Evolutionary conservation across 2,113 vertebrate species (phyloP).

Genomic region (Crotalus viridis): DNA sequence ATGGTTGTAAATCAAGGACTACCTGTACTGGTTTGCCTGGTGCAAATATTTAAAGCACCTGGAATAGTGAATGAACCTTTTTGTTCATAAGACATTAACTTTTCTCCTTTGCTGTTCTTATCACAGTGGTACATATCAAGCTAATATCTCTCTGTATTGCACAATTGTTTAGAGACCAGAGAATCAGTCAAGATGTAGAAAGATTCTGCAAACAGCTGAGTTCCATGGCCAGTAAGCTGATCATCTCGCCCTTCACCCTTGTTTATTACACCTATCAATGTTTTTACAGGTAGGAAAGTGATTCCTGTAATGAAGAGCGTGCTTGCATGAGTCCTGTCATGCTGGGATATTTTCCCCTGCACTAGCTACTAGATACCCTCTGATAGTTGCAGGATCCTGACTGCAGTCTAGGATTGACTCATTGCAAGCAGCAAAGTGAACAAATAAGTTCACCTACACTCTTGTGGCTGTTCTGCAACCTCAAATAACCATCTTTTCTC

Average conservation of each 20-base stretch:
- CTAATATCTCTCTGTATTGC: slow-evolving; percentile 19
- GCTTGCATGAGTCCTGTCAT: background rate
- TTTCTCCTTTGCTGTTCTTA: background rate
- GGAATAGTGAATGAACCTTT: background rate
- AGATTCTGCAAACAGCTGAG: slow-evolving; percentile 91
- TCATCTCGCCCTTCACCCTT: slow-evolving; percentile 89
- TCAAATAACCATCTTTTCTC: background rate
- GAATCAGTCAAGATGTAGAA: slow-evolving; percentile 95
- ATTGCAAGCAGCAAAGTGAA: background rate
- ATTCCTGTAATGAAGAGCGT: background rate
- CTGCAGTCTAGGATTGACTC: background rate
- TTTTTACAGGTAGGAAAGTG: slow-evolving; percentile 78
- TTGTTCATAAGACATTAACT: background rate
- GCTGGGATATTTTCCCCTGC: background rate
- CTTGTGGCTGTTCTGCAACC: background rate
- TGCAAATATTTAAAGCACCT: background rate
- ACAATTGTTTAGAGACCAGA: slow-evolving; percentile 82
- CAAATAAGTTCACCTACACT: background rate
- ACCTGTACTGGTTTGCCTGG: background rate
- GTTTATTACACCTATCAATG: slow-evolving; percentile 94
- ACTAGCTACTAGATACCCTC: background rate
- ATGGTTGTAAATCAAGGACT: background rate
- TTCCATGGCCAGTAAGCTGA: slow-evolving; percentile 84
- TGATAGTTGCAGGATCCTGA: background rate
- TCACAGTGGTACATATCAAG: background rate